Base-by-base conservation (phyloP, 2,888 invertebrate species). In the Mesopsocus fuscifrons region DNA sequence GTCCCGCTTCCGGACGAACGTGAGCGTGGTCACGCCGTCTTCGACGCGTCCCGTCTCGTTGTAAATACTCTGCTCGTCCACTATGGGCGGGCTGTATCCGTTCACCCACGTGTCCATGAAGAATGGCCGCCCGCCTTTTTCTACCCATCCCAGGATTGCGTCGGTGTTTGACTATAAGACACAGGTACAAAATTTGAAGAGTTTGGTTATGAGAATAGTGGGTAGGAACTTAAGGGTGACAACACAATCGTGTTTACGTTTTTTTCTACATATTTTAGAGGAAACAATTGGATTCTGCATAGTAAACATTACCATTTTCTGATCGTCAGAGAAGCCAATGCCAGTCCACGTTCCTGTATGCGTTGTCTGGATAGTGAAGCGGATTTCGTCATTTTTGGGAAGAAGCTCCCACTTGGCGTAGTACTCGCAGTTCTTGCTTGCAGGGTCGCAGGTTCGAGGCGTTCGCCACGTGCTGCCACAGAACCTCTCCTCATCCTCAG, bases 51-150 rank as follows among this genome's bases (percentile, higher is more conserved):
- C 88, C 1, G 71, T 65, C 13, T 70, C 68, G 54, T 77, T 74
- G 51, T 65, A 65, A 41, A 87, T 67, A 57, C 85, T 80, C 63
- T 89, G 88, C 1, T 63, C 59, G 58, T 85, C 87, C 11, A 82
- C 60, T 8, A 74, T 60, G 0, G 85, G 84, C 6, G 77, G 68
- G 2, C 72, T 71, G 63, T 88, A 88, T 0, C 84, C 84, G 44
- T 67, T 67, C 45, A 88, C 74, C 82, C 82, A 89, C 1, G 83
- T 81, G 59, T 91, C 89, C 81, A 85, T 83, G 17, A 89, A 59
- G 64, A 87, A 85, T 1, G 82, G 77, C 1, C 83, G 67, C 1
- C 81, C 82, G 5, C 70, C 69, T 41, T 74, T 70, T 57, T 88
- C 87, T 20, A 89, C 78, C 84, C 87, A 88, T 2, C 89, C 91